Conservation (phyloP, 1,140 invertebrate genomes). For the Drosophila murphyi region DNA sequence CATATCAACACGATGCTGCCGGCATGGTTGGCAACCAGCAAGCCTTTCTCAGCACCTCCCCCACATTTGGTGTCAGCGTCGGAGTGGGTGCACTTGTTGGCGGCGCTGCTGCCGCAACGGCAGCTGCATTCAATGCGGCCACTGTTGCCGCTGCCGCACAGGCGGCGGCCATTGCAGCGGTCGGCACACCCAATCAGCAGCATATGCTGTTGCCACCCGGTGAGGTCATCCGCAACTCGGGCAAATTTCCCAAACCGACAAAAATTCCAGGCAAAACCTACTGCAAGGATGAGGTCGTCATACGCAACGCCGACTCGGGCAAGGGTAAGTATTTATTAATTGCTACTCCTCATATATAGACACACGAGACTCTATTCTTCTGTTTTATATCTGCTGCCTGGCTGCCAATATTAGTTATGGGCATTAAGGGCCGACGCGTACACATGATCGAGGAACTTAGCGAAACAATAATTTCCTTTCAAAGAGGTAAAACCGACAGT, state of each 20-base stretch:
- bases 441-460: conserved; percentile 99
- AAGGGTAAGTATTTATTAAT: conserved; percentile 89
- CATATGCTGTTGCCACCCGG: conserved; percentile 88
- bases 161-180: conserved; percentile 78
- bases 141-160: conserved; percentile 71
- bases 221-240: conserved; percentile 94
- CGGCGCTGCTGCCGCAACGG: conserved; percentile 50
- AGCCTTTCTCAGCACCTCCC: conserved; percentile 84
- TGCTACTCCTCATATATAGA: too few species aligned
- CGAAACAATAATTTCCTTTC: conserved; percentile 98
- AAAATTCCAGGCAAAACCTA: conserved; percentile 96
- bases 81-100: conserved; percentile 50
- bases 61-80: conserved; percentile 78
- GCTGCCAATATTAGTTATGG: conserved; percentile 91
- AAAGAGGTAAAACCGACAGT: conserved; percentile 92
- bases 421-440: conserved; percentile 97
- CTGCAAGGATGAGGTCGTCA: conserved; percentile 96
- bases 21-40: conserved; percentile 61
- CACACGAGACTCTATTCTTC: background rate
- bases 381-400: conserved; percentile 22
- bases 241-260: conserved; percentile 94
- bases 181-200: conserved; percentile 80
- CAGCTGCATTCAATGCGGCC: conserved; percentile 74
- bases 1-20: conserved; percentile 72
- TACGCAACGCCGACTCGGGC: conserved; percentile 96